Evolutionary conservation across 2,888 invertebrate genomes (phyloP), one percentile per base, ranked within the genome.

Genomic region (Dendrolimus houi): DNA sequence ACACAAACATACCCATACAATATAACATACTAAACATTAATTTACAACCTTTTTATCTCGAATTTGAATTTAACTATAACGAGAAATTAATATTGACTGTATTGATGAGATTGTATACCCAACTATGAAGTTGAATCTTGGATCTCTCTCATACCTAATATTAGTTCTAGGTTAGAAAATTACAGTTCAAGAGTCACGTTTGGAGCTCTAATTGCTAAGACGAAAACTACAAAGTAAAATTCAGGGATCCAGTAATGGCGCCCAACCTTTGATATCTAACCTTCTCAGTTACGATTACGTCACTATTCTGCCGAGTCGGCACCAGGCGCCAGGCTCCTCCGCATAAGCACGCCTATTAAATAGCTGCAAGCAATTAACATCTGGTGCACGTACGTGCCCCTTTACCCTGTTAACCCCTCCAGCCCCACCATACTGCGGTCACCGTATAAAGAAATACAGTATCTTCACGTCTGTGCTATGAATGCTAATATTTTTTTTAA

Each of bases 361-460:
- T 79, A 74, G 79, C 78, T 77, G 75, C 71, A 68, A 72, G 78
- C 82, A 81, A 85, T 86, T 83, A 85, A 75, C 85, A 85, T 78
- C 79, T 77, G 70, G 62, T 72, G 74, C 82, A 81, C 81, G 82
- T 81, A 74, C 71, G 71, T 64, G 63, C 66, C 63, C 68, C 64
- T 59, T 66, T 61, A n/a, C 56, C 47, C 47, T 47, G 12, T 47
- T 47, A 47, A 10, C 47, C 47, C 47, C 47, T 12, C 47, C 9
- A 47, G 9, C 59, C 63, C 71, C 72, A 69, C 78, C 78, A 79
- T 78, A 74, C 72, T 74, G 71, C 68, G 69, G 47, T 12, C 47
- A 47, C 47, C 8, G 47, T 47, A 47, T 47, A 47, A 47, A 47
- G 9, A 47, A 47, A 29, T 29, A 29, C 29, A 6, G 29, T 29